Conservation (phyloP, 2,888 invertebrate genomes). For the Maniola hyperantus region DNA sequence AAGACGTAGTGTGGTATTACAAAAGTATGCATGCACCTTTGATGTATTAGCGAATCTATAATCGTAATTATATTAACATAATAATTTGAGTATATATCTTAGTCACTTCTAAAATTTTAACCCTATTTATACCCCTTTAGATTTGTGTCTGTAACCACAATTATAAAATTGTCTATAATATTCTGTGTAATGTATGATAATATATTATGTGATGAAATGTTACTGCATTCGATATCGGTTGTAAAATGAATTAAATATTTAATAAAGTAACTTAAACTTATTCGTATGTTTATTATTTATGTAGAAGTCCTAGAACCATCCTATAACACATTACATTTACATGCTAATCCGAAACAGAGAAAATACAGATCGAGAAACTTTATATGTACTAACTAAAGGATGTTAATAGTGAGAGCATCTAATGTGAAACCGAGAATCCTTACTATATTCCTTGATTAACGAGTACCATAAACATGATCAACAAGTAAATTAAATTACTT, state of each 20-base stretch:
- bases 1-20: not conserved
- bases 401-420: too few relatives aligned
- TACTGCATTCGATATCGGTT: slow-evolving; percentile 79
- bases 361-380: too few relatives aligned
- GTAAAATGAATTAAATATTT: slow-evolving; percentile 76
- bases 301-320: too few relatives aligned
- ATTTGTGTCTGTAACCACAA: slow-evolving; percentile 74
- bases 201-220: slow-evolving; percentile 68
- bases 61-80: slow-evolving; percentile 28
- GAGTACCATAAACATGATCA: too few relatives aligned
- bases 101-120: slow-evolving; percentile 55
- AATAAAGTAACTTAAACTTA: slow-evolving; percentile 72
- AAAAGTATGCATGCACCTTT: slow-evolving; percentile 4
- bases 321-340: too few relatives aligned
- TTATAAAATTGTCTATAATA: slow-evolving; percentile 59
- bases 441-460: too few relatives aligned
- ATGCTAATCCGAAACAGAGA: too few relatives aligned
- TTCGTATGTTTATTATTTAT: not conserved
- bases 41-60: slow-evolving; percentile 33
- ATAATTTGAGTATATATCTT: slow-evolving; percentile 53
- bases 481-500: too few relatives aligned
- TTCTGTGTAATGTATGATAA: slow-evolving; percentile 62
- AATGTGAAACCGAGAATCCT: too few relatives aligned
- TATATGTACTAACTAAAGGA: too few relatives aligned
- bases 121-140: slow-evolving; percentile 59